Base-by-base conservation (phyloP, 1,140 invertebrate genomes). In the Gryon sp. region DNA sequence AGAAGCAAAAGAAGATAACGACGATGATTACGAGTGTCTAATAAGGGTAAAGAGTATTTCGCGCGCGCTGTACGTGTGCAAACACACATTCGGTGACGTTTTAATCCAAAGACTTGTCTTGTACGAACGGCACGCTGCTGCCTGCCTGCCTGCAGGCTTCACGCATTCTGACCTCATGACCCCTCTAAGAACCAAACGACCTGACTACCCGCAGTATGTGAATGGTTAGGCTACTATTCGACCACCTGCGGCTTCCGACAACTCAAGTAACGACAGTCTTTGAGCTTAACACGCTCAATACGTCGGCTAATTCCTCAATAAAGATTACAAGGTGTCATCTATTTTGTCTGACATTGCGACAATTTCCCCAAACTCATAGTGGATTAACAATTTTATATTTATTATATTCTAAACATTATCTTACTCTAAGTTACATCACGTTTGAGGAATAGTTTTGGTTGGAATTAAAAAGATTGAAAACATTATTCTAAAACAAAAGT, bases 191-290 rank as follows among this genome's bases (percentile, higher is more conserved):
- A 79, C 73, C 75, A 75, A 55, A 76, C 80, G 79, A 82, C 82
- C 76, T 79, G 62, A 69, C 80, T 72, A 75, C 74, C 62, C 75
- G 59, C 59, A 59, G 60, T 28, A 72, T 30, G 73, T 65, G 80
- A 80, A 83, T 82, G 70, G 80, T 79, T 70, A 79, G 77, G 75
- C 80, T 82, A 82, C 72, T 62, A 79, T 81, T 80, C 82, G 78
- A 78, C 82, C 80, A 83, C 82, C 81, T 83, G 82, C 80, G 78
- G 81, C 80, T 82, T 50, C 72, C 76, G 80, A 82, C 81, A 68
- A 80, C 81, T 82, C 78, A 77, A 80, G 77, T 78, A 83, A 81
- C 80, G 73, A 78, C 76, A 81, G 22, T 62, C 50, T 68, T 62
- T 57, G 65, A n/a, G 63, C 72, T 78, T 78, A 78, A 69, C 57